A percentile compares a stretch with the other conserved stretches of the same genome.
phyloP scores from a whole-genome alignment of 2,888 invertebrate genomes.

The Artemia sp. region DNA sequence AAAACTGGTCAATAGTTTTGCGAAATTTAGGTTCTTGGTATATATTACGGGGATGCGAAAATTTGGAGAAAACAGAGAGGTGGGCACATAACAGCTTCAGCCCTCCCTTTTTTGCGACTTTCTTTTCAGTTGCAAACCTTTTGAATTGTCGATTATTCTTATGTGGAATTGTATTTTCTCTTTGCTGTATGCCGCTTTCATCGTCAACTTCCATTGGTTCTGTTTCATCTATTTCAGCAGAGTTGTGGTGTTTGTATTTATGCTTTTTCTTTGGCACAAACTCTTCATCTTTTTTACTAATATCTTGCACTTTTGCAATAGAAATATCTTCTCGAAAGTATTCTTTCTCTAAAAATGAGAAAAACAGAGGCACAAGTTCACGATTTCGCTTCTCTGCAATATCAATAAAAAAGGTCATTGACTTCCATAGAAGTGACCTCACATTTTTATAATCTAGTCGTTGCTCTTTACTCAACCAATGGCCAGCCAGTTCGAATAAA shows the following conservation, averaged over 20 bases:
- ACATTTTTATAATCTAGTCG: slow-evolving; percentile 53
- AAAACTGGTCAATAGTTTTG: slow-evolving; percentile 56
- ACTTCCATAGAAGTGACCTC: slow-evolving; percentile 60
- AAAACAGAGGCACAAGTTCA: slow-evolving; percentile 58
- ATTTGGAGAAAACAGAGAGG: slow-evolving; percentile 55
- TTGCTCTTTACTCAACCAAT: slow-evolving; percentile 33
- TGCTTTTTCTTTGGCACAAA: slow-evolving; percentile 16
- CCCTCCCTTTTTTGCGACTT: slow-evolving; percentile 26
- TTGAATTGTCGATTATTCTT: slow-evolving; percentile 32
- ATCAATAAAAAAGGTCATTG: slow-evolving; percentile 52
- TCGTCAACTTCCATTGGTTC: slow-evolving; percentile 31
- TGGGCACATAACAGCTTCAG: slow-evolving; percentile 41
- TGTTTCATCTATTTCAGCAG: not conserved
- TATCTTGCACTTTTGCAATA: slow-evolving; percentile 40
- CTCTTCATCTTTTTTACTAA: slow-evolving; percentile 32
- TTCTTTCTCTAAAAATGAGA: slow-evolving; percentile 55
- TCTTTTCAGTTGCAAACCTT: slow-evolving; percentile 28
- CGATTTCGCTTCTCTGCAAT: slow-evolving; percentile 62
- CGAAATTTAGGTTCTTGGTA: slow-evolving; percentile 56
- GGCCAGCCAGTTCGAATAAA: not conserved
- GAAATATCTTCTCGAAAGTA: slow-evolving; percentile 43
- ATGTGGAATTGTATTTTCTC: slow-evolving; percentile 32
- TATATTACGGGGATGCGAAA: slow-evolving; percentile 61
- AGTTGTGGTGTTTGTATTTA: not conserved
- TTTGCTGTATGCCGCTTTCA: slow-evolving; percentile 32